phyloP scores from a whole-genome alignment of 2,113 vertebrate species.

The Anarrhichthys ocellatus region DNA sequence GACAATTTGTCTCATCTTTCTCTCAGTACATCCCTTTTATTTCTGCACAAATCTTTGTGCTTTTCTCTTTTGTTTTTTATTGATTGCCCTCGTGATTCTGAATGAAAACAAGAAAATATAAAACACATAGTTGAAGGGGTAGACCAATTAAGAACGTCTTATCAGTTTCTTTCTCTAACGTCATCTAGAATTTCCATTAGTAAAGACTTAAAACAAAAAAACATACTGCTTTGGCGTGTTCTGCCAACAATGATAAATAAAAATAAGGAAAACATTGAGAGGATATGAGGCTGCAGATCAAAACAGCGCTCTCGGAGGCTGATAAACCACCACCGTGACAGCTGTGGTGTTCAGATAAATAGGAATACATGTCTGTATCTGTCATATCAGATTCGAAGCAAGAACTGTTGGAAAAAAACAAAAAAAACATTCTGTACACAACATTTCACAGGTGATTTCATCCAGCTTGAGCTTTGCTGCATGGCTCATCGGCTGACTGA shows the following conservation, averaged over 20 bases:
- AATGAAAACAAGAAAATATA: background rate
- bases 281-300: conserved; percentile 23
- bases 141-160: conserved; percentile 5
- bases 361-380: conserved; percentile 47
- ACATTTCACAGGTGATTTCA: conserved; percentile 64
- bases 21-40: background rate
- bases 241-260: conserved; percentile 4
- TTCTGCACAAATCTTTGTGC: background rate
- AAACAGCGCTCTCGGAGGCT: conserved; percentile 14
- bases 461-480: conserved; percentile 53
- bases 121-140: background rate
- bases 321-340: conserved; percentile 30
- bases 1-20: background rate
- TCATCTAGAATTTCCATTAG: background rate
- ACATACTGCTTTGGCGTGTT: background rate
- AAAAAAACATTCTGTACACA: conserved; percentile 28
- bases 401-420: conserved; percentile 1
- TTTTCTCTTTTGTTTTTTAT: background rate
- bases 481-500: conserved; percentile 66
- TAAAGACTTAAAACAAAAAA: conserved; percentile 8
- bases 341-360: conserved; percentile 57
- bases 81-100: background rate
- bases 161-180: background rate
- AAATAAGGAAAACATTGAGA: conserved; percentile 21
- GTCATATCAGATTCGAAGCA: conserved; percentile 58